Conservation (phyloP, 1,140 invertebrate species). For the Drosophila ohnishii region DNA sequence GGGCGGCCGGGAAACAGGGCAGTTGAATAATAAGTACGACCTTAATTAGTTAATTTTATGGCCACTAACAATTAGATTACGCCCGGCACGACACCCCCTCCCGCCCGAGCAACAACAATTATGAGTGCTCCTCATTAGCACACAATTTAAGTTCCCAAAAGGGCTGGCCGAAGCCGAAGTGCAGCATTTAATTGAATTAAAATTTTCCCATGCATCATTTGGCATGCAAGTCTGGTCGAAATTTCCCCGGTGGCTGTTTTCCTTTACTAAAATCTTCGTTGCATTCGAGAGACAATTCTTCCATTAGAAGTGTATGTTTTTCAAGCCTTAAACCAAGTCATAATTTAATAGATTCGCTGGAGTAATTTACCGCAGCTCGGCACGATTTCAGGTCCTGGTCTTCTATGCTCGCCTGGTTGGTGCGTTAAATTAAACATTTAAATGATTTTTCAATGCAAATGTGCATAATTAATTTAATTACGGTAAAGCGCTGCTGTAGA, state of each 20-base stretch:
- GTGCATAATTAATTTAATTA: conserved; percentile 79
- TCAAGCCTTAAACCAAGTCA: background rate
- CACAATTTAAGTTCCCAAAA: conserved; percentile 39
- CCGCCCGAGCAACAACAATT: conserved; percentile 20
- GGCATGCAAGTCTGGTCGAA: background rate
- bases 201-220: conserved; percentile 14
- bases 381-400: background rate
- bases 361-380: conserved; percentile 30
- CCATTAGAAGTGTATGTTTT: background rate
- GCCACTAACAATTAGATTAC: conserved; percentile 78
- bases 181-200: conserved; percentile 39
- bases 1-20: conserved; percentile 10
- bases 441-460: conserved; percentile 74
- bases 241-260: background rate
- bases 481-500: conserved; percentile 48
- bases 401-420: conserved; percentile 14
- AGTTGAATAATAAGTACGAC: conserved; percentile 77
- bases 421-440: conserved; percentile 74
- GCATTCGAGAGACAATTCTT: background rate
- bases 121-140: conserved; percentile 54
- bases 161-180: conserved; percentile 20
- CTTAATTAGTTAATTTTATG: conserved; percentile 82
- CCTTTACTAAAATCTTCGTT: background rate
- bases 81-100: conserved; percentile 62
- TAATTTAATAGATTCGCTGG: conserved; percentile 46